Base-by-base conservation (phyloP, 2,797 vertebrate genomes). In the Galago senegalensis region DNA sequence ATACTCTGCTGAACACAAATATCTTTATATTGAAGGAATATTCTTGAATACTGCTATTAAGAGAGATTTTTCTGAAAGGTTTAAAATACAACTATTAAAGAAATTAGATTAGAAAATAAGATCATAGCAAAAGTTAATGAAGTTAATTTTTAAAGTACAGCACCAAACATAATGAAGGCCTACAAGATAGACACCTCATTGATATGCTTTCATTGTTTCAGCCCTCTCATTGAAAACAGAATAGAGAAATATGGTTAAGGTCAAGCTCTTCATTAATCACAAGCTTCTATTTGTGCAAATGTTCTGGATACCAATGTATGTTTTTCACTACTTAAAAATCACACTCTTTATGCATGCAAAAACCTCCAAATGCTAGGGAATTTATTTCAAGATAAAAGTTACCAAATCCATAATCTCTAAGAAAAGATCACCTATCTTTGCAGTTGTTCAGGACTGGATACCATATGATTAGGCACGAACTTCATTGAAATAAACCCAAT, bases 371-470 rank as follows among this genome's bases (percentile, higher is more conserved):
- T 73, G 75, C 86, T 89, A 91, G 86, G 70, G 70, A 94, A 88
- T 61, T 89, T 61, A 92, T 94, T 94, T 97, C 91, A 97, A 97
- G 21, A 46, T 94, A 61, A 96, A 97, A 97, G 96, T 96, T 96
- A 97, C 90, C 93, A 97, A 97, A 97, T 84, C 76, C 83, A 94
- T 77, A 96, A 86, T 40, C 70, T 87, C 23, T 93, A 89, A 93
- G 3, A 83, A 93, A 65, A 95, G 25, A 58, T 76, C n/a, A 92
- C 12, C 61, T 90, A 67, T 53, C 27, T 93, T 81, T 87, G 29
- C 34, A 87, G 63, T 56, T 91, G 53, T 91, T 93, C 46, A 95
- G 93, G 29, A 91, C 80, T 81, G 29, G 25, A 88, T 7, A 91
- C 10, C 40, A 27, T 87, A 92, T 73, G 84, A 20, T 73, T 81